Evolutionary conservation across 23 tunicate species (phyloP).

Genomic region (Styela plicata): DNA sequence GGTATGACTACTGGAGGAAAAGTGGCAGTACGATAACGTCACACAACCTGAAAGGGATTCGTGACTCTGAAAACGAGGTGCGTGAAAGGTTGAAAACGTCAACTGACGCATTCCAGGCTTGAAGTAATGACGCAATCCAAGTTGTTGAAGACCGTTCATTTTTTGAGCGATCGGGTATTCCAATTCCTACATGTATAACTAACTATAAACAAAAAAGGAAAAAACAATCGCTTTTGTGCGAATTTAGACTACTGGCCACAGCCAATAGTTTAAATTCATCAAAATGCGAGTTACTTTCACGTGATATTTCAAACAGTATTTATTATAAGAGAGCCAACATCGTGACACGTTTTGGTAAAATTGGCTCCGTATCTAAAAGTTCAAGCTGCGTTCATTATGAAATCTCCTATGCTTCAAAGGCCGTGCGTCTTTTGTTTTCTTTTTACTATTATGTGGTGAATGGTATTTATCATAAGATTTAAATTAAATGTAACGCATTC

Average conservation of each 20-base stretch:
- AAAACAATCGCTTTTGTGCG: too few species aligned
- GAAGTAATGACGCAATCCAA: background rate
- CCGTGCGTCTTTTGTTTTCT: background rate
- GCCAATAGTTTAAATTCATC: too few species aligned
- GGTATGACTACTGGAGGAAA: constrained; percentile 28
- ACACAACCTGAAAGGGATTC: background rate
- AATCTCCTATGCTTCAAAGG: too few species aligned
- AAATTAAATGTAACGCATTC: background rate
- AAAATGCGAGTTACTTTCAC: background rate
- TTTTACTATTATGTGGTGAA: too few species aligned
- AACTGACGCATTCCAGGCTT: background rate
- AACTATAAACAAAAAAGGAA: too few species aligned
- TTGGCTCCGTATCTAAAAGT: background rate
- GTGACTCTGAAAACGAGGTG: too few species aligned
- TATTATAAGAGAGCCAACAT: background rate
- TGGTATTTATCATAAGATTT: too few species aligned
- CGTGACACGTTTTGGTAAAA: background rate
- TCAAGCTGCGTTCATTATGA: background rate
- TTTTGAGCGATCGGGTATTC: too few species aligned
- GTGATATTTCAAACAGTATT: background rate
- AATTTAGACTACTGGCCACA: too few species aligned
- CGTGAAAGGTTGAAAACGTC: background rate
- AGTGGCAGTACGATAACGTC: background rate
- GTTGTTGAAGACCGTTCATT: too few species aligned
- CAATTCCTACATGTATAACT: too few species aligned